Conservation (phyloP, 2,888 invertebrate genomes). For the Archips crataeganus region DNA sequence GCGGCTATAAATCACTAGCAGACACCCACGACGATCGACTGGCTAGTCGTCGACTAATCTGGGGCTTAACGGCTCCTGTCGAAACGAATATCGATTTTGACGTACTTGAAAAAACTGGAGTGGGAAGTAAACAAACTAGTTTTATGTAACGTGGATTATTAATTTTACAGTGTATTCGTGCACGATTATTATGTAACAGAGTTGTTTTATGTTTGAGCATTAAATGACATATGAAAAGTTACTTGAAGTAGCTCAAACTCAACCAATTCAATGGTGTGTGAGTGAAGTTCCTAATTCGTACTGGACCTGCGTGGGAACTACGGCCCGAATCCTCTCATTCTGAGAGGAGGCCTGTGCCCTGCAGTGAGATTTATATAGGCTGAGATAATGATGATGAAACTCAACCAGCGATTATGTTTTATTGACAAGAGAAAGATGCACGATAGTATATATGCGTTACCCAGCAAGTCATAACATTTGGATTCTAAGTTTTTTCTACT, state of each 20-base stretch:
- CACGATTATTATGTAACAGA: slow-evolving; percentile 14
- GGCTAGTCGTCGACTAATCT: slow-evolving; percentile 50
- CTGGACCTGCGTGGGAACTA: too few species aligned
- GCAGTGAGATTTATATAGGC: too few species aligned
- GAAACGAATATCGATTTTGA: slow-evolving; percentile 58
- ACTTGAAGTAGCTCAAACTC: not conserved
- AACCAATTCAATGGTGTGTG: too few species aligned
- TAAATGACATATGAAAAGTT: not conserved
- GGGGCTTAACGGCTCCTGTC: slow-evolving; percentile 61
- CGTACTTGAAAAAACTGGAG: slow-evolving; percentile 41
- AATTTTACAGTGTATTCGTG: slow-evolving; percentile 6
- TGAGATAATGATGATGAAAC: too few species aligned
- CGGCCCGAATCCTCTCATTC: too few species aligned
- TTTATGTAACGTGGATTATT: slow-evolving; percentile 30
- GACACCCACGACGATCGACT: slow-evolving; percentile 77
- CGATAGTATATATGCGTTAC: too few species aligned
- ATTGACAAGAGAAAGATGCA: too few species aligned
- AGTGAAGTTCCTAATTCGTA: too few species aligned
- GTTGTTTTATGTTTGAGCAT: not conserved
- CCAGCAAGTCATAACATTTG: not conserved
- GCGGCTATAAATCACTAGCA: slow-evolving; percentile 69
- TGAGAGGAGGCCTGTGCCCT: too few species aligned
- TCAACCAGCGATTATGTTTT: too few species aligned
- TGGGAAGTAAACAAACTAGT: slow-evolving; percentile 40
- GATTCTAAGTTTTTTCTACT: too few species aligned